A percentile compares a stretch with the other conserved stretches of the same genome.
These are phyloP conservation scores for Brenthis hecate DNA, from an alignment of 2,888 invertebrate genomes.

Conservation along the genomic window DNA sequence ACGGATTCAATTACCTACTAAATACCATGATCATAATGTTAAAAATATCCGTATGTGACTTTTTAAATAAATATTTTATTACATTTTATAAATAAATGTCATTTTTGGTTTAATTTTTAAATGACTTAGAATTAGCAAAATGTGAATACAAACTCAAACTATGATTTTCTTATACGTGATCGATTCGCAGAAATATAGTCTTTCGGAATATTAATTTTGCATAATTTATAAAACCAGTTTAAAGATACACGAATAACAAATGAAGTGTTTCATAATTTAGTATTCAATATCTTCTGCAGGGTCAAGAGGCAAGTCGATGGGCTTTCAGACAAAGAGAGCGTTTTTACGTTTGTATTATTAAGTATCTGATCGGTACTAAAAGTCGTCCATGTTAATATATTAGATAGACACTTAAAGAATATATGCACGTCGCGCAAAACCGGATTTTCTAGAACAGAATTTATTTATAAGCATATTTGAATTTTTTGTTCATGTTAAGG, in stretches of 20 bases:
- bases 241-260: constrained; percentile 34
- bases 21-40: no score
- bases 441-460: constrained; percentile 1
- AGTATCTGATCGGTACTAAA: neutral
- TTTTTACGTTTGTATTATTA: constrained; percentile 5
- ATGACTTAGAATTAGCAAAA: no score
- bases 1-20: no score
- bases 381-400: neutral
- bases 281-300: constrained; percentile 26
- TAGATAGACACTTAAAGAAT: neutral
- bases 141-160: no score
- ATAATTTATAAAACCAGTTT: constrained; percentile 8
- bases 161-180: no score
- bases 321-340: constrained; percentile 13
- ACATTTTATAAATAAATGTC: no score
- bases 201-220: constrained; percentile 23
- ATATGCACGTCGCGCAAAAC: constrained; percentile 4
- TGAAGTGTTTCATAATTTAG: constrained; percentile 33
- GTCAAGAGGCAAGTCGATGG: constrained; percentile 22
- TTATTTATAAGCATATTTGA: constrained; percentile 20
- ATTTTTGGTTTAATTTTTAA: no score
- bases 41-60: no score
- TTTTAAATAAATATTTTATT: no score
- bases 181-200: constrained; percentile 23
- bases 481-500: constrained; percentile 31